A percentile compares a stretch with the other conserved stretches of the same genome.
Evolutionary conservation across 2,113 vertebrate genomes (phyloP).

Genomic region (Xyrauchen texanus): DNA sequence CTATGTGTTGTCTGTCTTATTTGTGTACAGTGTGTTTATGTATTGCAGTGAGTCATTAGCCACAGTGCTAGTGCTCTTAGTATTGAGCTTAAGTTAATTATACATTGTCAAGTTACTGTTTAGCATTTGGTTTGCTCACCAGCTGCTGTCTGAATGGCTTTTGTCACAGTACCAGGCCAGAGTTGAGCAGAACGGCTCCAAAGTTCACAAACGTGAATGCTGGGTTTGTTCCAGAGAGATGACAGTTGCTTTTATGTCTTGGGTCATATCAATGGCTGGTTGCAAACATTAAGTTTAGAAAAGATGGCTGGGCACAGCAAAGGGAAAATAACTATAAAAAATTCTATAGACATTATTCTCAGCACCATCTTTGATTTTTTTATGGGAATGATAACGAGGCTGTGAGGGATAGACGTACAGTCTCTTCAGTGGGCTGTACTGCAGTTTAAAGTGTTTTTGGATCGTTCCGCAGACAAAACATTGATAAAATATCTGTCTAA

Average conservation of each 20-base stretch:
- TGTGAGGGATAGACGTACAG: too few species aligned
- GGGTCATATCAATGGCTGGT: neutral
- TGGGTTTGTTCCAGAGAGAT: slow-evolving; percentile 46
- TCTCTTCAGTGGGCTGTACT: too few species aligned
- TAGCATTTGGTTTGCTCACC: slow-evolving; percentile 10
- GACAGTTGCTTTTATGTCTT: slow-evolving; percentile 24
- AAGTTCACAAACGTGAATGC: slow-evolving; percentile 50
- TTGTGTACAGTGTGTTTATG: neutral
- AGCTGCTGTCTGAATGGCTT: slow-evolving; percentile 19
- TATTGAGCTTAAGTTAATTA: neutral
- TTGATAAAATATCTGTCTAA: too few species aligned
- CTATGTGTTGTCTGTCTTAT: neutral
- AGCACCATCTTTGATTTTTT: too few species aligned
- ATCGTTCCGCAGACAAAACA: too few species aligned
- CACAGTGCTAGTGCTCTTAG: neutral
- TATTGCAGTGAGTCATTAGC: neutral
- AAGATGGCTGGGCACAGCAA: neutral
- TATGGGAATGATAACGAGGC: too few species aligned
- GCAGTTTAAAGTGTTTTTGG: too few species aligned
- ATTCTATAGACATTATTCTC: too few species aligned
- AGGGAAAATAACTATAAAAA: neutral
- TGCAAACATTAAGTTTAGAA: slow-evolving; percentile 30
- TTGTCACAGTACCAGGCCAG: neutral
- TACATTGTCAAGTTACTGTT: slow-evolving; percentile 15
- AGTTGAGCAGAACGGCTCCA: slow-evolving; percentile 38